phyloP scores from a whole-genome alignment of 2,888 invertebrate genomes.

The Odontomyia ornata region DNA sequence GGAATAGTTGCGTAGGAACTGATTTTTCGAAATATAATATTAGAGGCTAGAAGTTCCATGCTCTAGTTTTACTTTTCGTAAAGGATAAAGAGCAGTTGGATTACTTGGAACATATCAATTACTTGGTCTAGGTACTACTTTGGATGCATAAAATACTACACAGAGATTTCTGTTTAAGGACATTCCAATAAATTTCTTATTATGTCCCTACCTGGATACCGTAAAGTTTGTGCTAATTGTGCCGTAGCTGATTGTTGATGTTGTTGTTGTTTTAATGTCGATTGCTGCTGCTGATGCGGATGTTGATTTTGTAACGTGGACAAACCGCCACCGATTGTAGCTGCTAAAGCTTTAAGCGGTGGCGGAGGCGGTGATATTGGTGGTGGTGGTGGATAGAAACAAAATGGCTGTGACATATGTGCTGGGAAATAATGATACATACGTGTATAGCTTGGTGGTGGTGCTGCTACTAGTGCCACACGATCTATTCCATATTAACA shows the following conservation, averaged over 20 bases:
- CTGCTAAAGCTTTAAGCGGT: constrained; percentile 61
- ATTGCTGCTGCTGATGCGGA: constrained; percentile 6
- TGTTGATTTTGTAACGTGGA: constrained; percentile 28
- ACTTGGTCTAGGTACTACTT: too few species aligned
- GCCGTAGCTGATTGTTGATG: constrained; percentile 53
- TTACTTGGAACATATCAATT: too few species aligned
- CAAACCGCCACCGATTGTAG: constrained; percentile 41
- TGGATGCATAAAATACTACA: too few species aligned
- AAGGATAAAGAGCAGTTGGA: too few species aligned
- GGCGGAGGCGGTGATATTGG: constrained; percentile 57
- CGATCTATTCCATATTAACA: constrained; percentile 67
- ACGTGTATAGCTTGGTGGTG: constrained; percentile 71
- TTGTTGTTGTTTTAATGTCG: constrained; percentile 12
- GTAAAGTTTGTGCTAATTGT: constrained; percentile 64
- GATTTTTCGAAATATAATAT: too few species aligned
- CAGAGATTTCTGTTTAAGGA: too few species aligned
- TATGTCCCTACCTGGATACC: constrained; percentile 63
- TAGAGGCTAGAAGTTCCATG: too few species aligned
- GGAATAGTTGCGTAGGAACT: too few species aligned
- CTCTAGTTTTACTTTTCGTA: too few species aligned
- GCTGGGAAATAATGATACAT: constrained; percentile 70
- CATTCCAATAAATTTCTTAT: too few species aligned
- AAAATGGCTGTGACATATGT: constrained; percentile 66
- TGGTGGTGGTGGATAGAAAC: constrained; percentile 64
- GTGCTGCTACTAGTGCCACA: constrained; percentile 70